Conservation (phyloP, 2,888 invertebrate species). For the Scaptomyza parva region DNA sequence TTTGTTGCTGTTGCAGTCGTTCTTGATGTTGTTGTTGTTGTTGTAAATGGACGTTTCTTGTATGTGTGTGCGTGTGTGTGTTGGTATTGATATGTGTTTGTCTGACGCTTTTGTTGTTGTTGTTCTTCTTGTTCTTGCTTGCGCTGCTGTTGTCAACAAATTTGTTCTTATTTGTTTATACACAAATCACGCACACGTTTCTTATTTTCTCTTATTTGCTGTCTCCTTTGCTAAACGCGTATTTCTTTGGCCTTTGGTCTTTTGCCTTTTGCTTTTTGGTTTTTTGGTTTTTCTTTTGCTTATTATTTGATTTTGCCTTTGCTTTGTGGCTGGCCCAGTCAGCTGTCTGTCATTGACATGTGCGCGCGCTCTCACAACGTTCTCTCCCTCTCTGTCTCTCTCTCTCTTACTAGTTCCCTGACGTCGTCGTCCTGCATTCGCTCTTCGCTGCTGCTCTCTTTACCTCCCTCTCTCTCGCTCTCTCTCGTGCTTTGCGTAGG, state of each 20-base stretch:
- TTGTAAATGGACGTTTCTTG: conserved; percentile 72
- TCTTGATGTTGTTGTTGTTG: conserved; percentile 26
- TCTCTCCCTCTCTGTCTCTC: conserved; percentile 26
- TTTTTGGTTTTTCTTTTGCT: conserved; percentile 15
- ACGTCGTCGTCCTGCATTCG: no score
- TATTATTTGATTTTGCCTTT: conserved; percentile 34
- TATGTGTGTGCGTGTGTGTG: conserved; percentile 33
- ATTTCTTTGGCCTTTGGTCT: conserved; percentile 12
- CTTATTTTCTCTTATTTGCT: conserved; percentile 23
- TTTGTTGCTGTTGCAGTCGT: conserved; percentile 8
- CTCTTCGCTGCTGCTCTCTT: not conserved
- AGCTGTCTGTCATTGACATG: conserved; percentile 77
- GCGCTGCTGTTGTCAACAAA: conserved; percentile 10
- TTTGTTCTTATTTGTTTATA: conserved; percentile 21
- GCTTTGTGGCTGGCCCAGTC: conserved; percentile 55
- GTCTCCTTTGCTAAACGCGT: conserved; percentile 31
- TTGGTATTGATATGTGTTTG: conserved; percentile 61
- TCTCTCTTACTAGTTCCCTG: no score
- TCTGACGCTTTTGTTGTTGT: conserved; percentile 22
- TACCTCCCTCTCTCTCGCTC: conserved; percentile 9
- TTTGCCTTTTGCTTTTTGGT: conserved; percentile 6
- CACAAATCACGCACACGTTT: conserved; percentile 25
- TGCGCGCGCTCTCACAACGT: conserved; percentile 60
- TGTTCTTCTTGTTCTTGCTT: conserved; percentile 30
- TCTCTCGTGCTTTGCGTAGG: conserved; percentile 25